phyloP scores from a whole-genome alignment of 2,888 invertebrate species.

The Yponomeuta sedellus region DNA sequence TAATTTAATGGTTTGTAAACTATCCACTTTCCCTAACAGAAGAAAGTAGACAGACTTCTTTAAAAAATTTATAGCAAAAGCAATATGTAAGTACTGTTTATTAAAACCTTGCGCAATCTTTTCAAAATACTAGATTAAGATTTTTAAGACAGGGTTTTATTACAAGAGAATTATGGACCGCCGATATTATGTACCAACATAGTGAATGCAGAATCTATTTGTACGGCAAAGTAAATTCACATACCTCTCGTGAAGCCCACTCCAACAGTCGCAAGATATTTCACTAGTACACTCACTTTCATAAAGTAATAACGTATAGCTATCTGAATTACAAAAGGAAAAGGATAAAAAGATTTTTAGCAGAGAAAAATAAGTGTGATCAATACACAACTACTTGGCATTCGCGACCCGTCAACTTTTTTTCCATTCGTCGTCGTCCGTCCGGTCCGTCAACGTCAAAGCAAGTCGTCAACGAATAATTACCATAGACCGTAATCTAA shows the following conservation, averaged over 20 bases:
- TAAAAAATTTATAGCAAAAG: neutral
- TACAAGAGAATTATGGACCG: too few species aligned
- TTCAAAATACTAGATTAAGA: too few species aligned
- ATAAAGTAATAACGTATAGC: neutral
- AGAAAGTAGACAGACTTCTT: slow-evolving; percentile 1
- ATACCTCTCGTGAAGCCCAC: neutral
- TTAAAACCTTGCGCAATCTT: too few species aligned
- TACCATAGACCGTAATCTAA: neutral
- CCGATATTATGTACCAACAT: neutral
- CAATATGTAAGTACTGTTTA: too few species aligned
- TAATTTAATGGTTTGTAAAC: neutral
- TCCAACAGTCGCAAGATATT: neutral
- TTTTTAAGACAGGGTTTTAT: too few species aligned
- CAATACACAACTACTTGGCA: neutral
- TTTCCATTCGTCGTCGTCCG: neutral
- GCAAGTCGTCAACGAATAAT: neutral
- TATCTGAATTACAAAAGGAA: too few species aligned
- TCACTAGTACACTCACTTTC: neutral
- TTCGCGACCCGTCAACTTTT: neutral
- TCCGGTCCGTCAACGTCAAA: neutral
- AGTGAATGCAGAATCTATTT: neutral
- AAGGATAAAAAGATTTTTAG: too few species aligned
- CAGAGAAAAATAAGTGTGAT: neutral
- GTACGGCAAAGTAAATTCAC: neutral
- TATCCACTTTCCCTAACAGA: neutral